Conservation (phyloP, 2,888 invertebrate genomes). For the Ectemnius cavifrons region DNA sequence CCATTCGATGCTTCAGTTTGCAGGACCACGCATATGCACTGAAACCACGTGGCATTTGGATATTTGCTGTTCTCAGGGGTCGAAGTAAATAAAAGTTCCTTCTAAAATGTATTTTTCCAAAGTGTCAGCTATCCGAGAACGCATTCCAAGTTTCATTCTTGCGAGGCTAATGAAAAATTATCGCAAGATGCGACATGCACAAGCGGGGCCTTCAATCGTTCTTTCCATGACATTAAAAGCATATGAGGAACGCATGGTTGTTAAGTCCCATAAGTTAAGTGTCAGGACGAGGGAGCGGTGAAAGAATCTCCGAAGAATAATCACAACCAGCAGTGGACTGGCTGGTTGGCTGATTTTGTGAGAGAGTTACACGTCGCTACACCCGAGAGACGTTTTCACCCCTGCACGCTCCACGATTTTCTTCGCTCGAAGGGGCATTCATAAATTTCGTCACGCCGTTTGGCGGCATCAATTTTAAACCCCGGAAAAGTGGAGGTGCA, state of each 20-base stretch:
- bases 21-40: too few species aligned
- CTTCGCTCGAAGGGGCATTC: conserved; percentile 44
- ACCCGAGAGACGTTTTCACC: conserved; percentile 11
- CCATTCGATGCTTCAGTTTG: too few species aligned
- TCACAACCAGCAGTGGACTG: background rate
- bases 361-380: conserved; percentile 11
- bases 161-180: conserved; percentile 1
- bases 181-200: background rate
- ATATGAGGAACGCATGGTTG: background rate
- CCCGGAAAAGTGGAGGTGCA: conserved; percentile 34
- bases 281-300: background rate
- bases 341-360: background rate
- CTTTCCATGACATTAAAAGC: conserved; percentile 4
- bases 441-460: conserved; percentile 61
- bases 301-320: conserved; percentile 1
- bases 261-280: background rate
- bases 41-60: too few species aligned
- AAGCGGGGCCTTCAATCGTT: background rate
- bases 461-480: conserved; percentile 43
- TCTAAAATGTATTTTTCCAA: background rate
- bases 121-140: background rate
- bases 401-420: conserved; percentile 1
- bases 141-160: background rate
- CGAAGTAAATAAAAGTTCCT: too few species aligned
- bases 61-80: too few species aligned